Conservation (phyloP, 2,888 invertebrate species). For the Seira ritae region DNA sequence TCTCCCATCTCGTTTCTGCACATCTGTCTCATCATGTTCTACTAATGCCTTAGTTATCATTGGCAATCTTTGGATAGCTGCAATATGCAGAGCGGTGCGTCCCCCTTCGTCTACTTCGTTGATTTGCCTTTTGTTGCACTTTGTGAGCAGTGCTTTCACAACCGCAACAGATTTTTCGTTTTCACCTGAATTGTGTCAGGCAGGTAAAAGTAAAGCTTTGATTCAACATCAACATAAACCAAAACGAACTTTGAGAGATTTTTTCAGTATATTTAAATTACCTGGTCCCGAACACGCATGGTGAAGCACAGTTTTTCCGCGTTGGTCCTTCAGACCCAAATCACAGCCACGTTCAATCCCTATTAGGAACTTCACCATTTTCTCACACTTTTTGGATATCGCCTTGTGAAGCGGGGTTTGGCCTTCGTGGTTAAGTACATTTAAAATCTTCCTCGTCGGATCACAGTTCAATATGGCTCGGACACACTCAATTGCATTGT, state of each 20-base stretch:
- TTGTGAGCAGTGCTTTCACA: constrained; percentile 40
- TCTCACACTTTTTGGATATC: constrained; percentile 39
- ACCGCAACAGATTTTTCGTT: constrained; percentile 46
- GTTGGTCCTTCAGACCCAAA: constrained; percentile 26
- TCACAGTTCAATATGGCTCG: constrained; percentile 39
- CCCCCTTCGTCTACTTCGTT: constrained; percentile 48
- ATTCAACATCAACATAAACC: no score
- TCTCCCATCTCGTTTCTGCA: constrained; percentile 40
- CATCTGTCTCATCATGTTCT: constrained; percentile 31
- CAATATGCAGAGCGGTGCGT: constrained; percentile 46
- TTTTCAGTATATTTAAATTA: no score
- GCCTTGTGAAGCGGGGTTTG: constrained; percentile 48
- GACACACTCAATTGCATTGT: constrained; percentile 40
- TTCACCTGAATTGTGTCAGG: constrained; percentile 38
- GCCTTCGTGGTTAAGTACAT: constrained; percentile 27
- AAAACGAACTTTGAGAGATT: no score
- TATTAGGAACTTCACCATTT: constrained; percentile 47
- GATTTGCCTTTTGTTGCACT: constrained; percentile 42
- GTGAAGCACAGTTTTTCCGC: constrained; percentile 41
- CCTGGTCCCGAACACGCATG: constrained; percentile 50
- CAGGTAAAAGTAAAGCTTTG: no score
- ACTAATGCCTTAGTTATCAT: constrained; percentile 27
- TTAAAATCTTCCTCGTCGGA: constrained; percentile 26
- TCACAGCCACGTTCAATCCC: constrained; percentile 34
- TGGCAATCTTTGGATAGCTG: constrained; percentile 46